phyloP scores from a whole-genome alignment of 1,140 invertebrate genomes.

The Microplitis mediator region DNA sequence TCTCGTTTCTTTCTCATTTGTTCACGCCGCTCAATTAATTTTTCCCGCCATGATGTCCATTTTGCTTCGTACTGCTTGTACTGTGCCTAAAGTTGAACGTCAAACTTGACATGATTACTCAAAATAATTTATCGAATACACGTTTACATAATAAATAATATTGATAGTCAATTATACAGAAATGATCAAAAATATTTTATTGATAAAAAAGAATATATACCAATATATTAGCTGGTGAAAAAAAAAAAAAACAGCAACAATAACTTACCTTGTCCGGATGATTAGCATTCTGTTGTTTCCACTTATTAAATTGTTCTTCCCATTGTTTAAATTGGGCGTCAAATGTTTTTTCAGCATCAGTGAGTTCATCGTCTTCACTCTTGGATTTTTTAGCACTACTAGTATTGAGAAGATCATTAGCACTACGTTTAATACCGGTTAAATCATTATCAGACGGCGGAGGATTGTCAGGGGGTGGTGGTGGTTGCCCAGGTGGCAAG shows the following conservation, averaged over 20 bases:
- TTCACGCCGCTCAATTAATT: conserved; percentile 77
- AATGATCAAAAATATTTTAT: too few relatives aligned
- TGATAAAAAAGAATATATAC: not conserved
- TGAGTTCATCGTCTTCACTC: conserved; percentile 60
- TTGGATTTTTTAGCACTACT: conserved; percentile 56
- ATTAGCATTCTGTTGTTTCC: conserved; percentile 83
- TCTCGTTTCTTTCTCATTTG: conserved; percentile 76
- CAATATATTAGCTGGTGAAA: not conserved
- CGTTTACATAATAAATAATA: not conserved
- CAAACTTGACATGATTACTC: not conserved
- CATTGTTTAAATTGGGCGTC: conserved; percentile 82
- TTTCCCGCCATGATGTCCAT: conserved; percentile 79
- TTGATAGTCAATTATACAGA: not conserved
- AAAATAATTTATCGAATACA: not conserved
- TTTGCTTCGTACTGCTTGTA: conserved; percentile 83
- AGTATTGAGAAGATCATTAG: conserved; percentile 37
- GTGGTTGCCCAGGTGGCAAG: conserved; percentile 48
- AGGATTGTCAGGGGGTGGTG: conserved; percentile 61
- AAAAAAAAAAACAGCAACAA: not conserved
- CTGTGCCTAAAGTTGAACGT: conserved; percentile 61
- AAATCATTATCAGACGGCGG: conserved; percentile 55
- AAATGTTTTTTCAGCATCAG: conserved; percentile 78
- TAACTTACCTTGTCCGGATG: conserved; percentile 78
- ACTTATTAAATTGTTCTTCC: conserved; percentile 84
- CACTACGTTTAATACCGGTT: conserved; percentile 41